A percentile compares a stretch with the other conserved stretches of the same genome.
phyloP scores from a whole-genome alignment of 2,797 vertebrate genomes.

The Enteromius unitaeniatus region DNA sequence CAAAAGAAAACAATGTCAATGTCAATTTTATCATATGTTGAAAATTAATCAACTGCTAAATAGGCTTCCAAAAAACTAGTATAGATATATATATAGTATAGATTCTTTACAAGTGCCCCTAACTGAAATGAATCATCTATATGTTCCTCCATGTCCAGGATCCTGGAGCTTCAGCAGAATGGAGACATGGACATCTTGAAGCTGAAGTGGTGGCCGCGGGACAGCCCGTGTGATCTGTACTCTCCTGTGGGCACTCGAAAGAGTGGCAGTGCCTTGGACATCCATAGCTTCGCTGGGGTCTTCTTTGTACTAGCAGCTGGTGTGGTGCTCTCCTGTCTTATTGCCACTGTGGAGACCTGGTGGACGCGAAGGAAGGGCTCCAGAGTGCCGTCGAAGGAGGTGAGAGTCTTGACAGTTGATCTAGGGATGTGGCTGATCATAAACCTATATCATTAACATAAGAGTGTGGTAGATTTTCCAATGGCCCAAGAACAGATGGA shows the following conservation, averaged over 20 bases:
- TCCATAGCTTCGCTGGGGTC: slow-evolving; percentile 97
- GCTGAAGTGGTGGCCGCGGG: slow-evolving; percentile 98
- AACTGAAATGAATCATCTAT: background rate
- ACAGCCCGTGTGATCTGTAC: slow-evolving; percentile 94
- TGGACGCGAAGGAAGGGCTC: slow-evolving; percentile 98
- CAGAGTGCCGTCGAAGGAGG: slow-evolving; percentile 97
- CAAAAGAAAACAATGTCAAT: background rate
- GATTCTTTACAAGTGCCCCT: background rate
- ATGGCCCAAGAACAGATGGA: background rate
- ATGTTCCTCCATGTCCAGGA: slow-evolving; percentile 76
- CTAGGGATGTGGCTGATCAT: background rate
- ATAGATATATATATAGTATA: background rate
- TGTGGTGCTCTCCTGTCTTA: slow-evolving; percentile 95
- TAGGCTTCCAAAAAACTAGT: background rate
- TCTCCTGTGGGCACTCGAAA: slow-evolving; percentile 89
- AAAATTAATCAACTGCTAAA: background rate
- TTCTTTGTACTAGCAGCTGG: slow-evolving; percentile 97
- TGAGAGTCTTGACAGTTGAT: slow-evolving; percentile 69
- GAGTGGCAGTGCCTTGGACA: slow-evolving; percentile 92
- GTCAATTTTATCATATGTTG: background rate
- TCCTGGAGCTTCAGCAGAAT: slow-evolving; percentile 97
- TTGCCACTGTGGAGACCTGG: slow-evolving; percentile 99
- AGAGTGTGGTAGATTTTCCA: slow-evolving; percentile 11
- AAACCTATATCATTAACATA: background rate
- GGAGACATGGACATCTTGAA: slow-evolving; percentile 97